Conservation (phyloP, 2,113 vertebrate species). For the Synodontis membranacea region DNA sequence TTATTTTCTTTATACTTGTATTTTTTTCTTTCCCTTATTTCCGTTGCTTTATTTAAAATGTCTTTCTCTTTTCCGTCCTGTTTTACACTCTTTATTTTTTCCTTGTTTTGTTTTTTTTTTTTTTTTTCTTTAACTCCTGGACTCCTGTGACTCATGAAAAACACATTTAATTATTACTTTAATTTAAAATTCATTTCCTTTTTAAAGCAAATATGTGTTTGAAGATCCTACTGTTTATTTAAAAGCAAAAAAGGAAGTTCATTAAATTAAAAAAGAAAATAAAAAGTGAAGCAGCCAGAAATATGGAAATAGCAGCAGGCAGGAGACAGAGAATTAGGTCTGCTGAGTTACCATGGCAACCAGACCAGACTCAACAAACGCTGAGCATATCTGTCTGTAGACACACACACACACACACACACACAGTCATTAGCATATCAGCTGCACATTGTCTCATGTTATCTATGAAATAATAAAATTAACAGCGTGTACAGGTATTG, state of each 20-base stretch:
- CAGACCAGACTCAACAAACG: slow-evolving; percentile 12
- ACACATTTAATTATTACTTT: background rate
- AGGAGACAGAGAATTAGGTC: background rate
- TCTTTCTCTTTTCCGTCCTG: background rate
- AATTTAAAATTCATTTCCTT: background rate
- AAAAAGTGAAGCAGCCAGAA: background rate
- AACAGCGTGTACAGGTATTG: background rate
- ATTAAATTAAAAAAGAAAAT: background rate
- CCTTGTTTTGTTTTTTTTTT: background rate
- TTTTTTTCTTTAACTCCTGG: background rate
- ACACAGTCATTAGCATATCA: background rate
- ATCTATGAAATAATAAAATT: background rate
- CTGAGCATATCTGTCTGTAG: background rate
- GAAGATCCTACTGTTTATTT: background rate
- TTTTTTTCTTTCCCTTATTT: background rate
- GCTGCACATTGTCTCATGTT: background rate
- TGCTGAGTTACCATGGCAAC: slow-evolving; percentile 16
- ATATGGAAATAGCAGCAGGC: background rate
- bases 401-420: slow-evolving; percentile 5
- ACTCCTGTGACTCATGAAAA: background rate
- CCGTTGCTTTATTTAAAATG: too few relatives aligned
- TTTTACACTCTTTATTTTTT: background rate
- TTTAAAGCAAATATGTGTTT: background rate
- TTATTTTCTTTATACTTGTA: background rate
- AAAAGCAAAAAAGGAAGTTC: background rate